Evolutionary conservation across 2,888 invertebrate species (phyloP).

Genomic region (Coelinius sp.): DNA sequence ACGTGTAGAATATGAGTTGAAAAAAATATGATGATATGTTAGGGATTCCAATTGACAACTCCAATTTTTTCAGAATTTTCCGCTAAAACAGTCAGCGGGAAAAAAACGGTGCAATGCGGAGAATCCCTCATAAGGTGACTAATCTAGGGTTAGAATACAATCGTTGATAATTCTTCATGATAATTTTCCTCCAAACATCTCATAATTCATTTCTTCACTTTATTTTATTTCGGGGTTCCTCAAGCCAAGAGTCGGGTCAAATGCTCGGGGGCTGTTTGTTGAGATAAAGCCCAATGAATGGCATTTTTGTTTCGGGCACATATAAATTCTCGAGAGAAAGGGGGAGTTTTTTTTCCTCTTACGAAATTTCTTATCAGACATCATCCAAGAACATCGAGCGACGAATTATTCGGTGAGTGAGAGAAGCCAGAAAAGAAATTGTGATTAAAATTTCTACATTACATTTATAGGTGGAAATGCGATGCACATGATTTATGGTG

Average conservation of each 20-base stretch:
- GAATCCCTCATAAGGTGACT: too few species aligned
- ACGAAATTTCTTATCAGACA: background rate
- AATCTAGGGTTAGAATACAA: background rate
- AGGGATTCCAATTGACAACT: too few species aligned
- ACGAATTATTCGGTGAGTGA: conserved; percentile 1
- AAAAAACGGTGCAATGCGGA: too few species aligned
- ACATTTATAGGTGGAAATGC: background rate
- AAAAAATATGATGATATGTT: too few species aligned
- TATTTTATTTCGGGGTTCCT: background rate
- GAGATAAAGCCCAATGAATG: conserved; percentile 12
- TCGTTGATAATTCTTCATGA: background rate
- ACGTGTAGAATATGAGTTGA: too few species aligned
- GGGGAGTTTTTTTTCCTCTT: background rate
- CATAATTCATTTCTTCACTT: background rate
- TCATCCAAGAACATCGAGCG: background rate
- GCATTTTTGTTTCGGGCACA: conserved; percentile 7
- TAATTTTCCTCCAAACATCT: background rate
- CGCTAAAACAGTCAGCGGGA: too few species aligned
- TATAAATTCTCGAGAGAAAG: background rate
- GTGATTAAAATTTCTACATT: background rate
- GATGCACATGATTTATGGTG: background rate
- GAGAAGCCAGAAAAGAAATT: background rate
- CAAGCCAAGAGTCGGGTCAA: background rate
- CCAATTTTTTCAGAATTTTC: too few species aligned
- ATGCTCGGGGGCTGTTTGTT: background rate